A percentile compares a stretch with the other conserved stretches of the same genome.
Evolutionary conservation across 2,797 vertebrate genomes (phyloP).

Genomic region (Sylvia borin): DNA sequence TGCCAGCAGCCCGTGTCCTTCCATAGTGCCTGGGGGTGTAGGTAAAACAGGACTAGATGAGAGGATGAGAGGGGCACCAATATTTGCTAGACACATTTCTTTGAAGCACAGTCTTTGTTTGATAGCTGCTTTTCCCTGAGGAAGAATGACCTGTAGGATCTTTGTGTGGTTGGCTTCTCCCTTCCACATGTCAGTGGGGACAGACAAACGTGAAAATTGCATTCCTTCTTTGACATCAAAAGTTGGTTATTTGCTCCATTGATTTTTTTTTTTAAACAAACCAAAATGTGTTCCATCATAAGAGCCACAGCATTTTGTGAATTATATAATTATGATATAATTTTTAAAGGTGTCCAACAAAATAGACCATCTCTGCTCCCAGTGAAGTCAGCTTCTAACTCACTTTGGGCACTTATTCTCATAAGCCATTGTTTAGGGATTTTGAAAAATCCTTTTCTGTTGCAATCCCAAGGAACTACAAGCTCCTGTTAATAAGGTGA

Average conservation of each 20-base stretch:
- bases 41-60: neutral
- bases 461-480: neutral
- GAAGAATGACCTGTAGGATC: neutral
- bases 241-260: neutral
- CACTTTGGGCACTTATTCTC: neutral
- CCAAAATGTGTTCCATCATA: neutral
- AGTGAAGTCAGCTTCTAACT: neutral
- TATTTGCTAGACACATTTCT: neutral
- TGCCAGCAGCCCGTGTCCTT: neutral
- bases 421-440: neutral
- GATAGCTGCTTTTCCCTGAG: neutral
- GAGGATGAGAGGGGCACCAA: neutral
- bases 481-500: neutral
- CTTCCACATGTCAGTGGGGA: neutral
- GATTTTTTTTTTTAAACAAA: neutral
- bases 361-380: neutral
- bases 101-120: neutral
- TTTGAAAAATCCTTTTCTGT: neutral
- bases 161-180: neutral
- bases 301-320: neutral
- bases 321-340: neutral
- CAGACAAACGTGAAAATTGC: neutral
- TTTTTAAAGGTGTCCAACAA: neutral
- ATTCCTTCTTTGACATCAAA: neutral
- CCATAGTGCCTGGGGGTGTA: neutral